Base-by-base conservation (phyloP, 2,113 vertebrate genomes). In the Cryptomyrus ogoouensis region DNA sequence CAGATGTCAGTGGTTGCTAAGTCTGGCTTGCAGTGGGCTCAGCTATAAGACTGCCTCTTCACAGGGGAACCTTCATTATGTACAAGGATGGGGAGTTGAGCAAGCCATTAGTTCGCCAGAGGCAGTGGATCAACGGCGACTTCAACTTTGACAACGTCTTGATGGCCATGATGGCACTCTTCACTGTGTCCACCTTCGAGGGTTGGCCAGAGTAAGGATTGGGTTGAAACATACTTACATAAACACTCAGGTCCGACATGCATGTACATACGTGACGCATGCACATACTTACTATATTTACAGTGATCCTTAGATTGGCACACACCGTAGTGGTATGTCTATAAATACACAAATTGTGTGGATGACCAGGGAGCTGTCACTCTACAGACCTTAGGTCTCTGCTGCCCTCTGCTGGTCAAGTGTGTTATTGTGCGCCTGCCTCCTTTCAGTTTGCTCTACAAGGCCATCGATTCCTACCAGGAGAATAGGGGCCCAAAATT, bases 131-230 rank as follows among this genome's bases (percentile, higher is more conserved):
- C 93, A 99, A 99, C 56, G 99, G 98, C 12, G 98, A 99, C 90
- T 99, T 98, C 94, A 99, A 99, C 95, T 99, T 99, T 62, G 98
- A 99, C 92, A 99, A 99, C 0, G 98, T 99, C 31, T 97, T 99
- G 12, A 97, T 97, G 90, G 98, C 98, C 90, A 99, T 99, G 98
- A 99, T 99, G 98, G 98, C 98, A 0, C 97, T 99, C 77, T 99
- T 99, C 93, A 99, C 98, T 0, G 98, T 99, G 56, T 99, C 98
- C 88, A 99, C 98, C 2, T 99, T 99, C 15, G 98, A 99, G 92
- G 98, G 98, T 92, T 99, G 98, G 98, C 98, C 98, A 52, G 96
- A 97, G 98, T 99, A 93, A 97, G 98, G 92, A 62, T 31, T 49
- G 17, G 21, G 39, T 24, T 17, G 15, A 10, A 62, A 58, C 74